These are phyloP conservation scores for Apamea epomidion DNA, from an alignment of 2,888 invertebrate species.

Conservation along the genomic window DNA sequence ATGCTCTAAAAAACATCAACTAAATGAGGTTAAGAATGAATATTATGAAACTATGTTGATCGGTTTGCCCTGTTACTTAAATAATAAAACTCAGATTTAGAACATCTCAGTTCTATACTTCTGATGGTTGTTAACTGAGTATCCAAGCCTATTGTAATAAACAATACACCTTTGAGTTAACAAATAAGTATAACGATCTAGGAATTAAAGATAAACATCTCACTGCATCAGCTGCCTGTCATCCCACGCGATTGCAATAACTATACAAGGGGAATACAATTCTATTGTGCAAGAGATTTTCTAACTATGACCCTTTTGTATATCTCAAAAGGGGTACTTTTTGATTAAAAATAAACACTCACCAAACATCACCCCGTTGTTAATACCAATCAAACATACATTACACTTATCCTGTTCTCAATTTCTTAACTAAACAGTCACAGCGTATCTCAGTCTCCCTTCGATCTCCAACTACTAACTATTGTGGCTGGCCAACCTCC, in stretches of 20 bases:
- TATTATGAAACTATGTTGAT: no score
- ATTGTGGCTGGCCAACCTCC: neutral
- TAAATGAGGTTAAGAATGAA: neutral
- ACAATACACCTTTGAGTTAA: neutral
- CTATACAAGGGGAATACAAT: conserved; percentile 40
- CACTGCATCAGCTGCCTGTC: conserved; percentile 34
- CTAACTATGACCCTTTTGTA: neutral
- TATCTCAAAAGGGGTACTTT: neutral
- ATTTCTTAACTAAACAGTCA: neutral
- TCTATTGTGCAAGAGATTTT: conserved; percentile 23
- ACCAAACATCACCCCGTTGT: neutral
- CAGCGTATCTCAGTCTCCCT: neutral
- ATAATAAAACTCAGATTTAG: neutral
- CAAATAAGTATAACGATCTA: neutral
- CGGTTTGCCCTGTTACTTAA: no score
- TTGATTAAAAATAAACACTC: conserved; percentile 45
- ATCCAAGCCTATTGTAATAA: neutral
- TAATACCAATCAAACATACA: neutral
- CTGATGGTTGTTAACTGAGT: neutral
- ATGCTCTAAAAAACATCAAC: neutral
- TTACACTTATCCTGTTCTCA: neutral
- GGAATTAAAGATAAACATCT: conserved; percentile 34
- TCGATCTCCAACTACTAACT: neutral
- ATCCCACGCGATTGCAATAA: conserved; percentile 23
- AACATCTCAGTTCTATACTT: neutral